These are phyloP conservation scores for Pelochelys cantorii DNA, from an alignment of 2,797 vertebrate species.

Conservation along the genomic window DNA sequence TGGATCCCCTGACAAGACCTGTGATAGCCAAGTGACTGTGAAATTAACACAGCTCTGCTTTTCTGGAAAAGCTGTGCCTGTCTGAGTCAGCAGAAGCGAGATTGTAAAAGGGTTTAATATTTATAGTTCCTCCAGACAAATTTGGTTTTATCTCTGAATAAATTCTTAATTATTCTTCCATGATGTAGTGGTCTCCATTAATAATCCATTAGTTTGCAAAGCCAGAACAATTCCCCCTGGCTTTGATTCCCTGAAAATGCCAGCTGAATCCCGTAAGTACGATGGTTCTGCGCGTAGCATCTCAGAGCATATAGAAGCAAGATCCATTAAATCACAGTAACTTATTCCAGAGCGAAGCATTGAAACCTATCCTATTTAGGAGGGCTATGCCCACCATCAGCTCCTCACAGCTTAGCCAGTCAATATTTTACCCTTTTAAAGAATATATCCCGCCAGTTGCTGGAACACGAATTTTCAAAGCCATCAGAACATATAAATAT, in stretches of 20 bases:
- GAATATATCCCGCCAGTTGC: not conserved
- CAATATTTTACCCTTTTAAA: conserved; percentile 6
- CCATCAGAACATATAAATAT: not conserved
- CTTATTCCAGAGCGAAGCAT: not conserved
- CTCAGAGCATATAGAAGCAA: conserved; percentile 8
- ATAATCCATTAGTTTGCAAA: conserved; percentile 43
- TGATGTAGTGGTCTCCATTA: conserved; percentile 12
- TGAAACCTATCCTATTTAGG: conserved; percentile 3
- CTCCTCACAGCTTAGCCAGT: not conserved
- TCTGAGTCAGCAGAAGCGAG: not conserved
- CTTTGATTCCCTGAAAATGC: conserved; percentile 29
- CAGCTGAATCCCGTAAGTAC: conserved; percentile 26
- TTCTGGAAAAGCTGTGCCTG: not conserved
- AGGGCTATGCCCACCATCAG: not conserved
- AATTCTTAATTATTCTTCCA: conserved; percentile 43
- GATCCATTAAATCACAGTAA: conserved; percentile 31
- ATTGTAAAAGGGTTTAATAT: not conserved
- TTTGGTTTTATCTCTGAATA: conserved; percentile 39
- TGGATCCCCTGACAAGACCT: too few species aligned
- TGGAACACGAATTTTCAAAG: conserved; percentile 9
- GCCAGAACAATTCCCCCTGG: conserved; percentile 22
- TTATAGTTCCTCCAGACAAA: not conserved
- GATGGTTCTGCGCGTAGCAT: conserved; percentile 33
- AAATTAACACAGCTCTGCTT: not conserved
- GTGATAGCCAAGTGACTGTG: not conserved